phyloP scores from a whole-genome alignment of 53 echinoderm and acorn worm species.

The Actinopyga echinites region DNA sequence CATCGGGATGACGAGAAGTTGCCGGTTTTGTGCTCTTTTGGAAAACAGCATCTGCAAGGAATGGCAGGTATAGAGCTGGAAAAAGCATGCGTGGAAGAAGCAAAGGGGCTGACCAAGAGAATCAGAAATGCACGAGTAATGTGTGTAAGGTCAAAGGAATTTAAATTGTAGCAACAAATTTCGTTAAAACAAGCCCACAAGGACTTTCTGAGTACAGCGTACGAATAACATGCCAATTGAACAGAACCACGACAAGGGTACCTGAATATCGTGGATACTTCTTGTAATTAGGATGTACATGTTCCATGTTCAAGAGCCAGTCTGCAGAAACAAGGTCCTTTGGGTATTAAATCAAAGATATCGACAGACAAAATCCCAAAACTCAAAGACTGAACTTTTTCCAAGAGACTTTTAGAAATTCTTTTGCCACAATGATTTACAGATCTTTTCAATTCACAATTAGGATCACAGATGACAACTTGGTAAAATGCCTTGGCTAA shows the following conservation, averaged over 20 bases:
- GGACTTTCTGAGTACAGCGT: no score
- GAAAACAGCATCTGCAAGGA: constrained; percentile 83
- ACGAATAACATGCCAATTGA: no score
- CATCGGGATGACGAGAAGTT: constrained; percentile 72
- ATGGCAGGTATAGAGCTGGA: background rate
- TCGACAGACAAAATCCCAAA: no score
- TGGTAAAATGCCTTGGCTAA: no score
- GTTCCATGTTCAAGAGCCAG: constrained; percentile 28
- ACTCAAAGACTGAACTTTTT: no score
- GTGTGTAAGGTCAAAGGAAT: background rate
- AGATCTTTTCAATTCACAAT: no score
- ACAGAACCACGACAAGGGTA: background rate
- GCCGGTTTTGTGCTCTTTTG: constrained; percentile 35
- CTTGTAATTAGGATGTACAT: background rate
- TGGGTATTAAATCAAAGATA: no score
- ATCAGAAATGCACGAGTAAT: background rate
- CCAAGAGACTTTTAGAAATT: no score
- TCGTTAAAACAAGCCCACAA: no score
- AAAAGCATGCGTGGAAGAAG: background rate
- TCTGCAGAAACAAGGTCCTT: constrained; percentile 15
- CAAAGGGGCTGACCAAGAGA: background rate
- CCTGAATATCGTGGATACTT: constrained; percentile 2
- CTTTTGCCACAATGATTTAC: no score
- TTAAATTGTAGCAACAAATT: background rate
- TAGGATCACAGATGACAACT: no score